Percentiles rank a stretch among this genome's conserved stretches.
Conservation (phyloP, 2,797 vertebrate species). For the Babyrousa celebensis region DNA sequence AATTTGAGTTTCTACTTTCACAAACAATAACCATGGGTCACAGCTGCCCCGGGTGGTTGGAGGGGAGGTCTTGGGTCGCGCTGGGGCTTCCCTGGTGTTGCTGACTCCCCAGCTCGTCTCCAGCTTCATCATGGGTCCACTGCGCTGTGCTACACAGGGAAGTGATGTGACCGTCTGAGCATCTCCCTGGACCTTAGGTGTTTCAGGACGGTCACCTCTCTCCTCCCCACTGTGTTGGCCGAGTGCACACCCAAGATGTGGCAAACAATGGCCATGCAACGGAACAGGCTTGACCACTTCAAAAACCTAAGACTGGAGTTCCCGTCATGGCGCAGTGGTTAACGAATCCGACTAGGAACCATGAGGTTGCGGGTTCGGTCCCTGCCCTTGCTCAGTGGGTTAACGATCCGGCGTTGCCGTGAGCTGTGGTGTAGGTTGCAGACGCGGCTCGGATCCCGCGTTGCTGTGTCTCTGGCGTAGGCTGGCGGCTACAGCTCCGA, state of each 20-base stretch:
- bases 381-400: no score
- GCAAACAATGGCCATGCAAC: background rate
- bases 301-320: background rate
- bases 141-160: background rate
- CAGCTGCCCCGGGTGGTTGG: background rate
- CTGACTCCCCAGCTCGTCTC: background rate
- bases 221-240: background rate
- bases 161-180: background rate
- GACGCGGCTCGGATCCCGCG: no score
- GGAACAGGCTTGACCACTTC: background rate
- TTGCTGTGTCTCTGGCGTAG: no score
- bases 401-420: no score
- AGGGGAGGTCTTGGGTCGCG: background rate
- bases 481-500: no score
- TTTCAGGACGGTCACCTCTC: constrained; percentile 43
- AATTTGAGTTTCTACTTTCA: constrained; percentile 37
- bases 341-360: no score
- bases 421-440: no score
- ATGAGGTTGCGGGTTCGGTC: no score
- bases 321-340: no score
- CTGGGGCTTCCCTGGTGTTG: background rate
- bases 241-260: background rate
- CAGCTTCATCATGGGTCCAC: background rate
- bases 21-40: constrained; percentile 19
- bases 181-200: background rate